Evolutionary conservation across 2,888 invertebrate genomes (phyloP).

Genomic region (Pyrrhia umbra): DNA sequence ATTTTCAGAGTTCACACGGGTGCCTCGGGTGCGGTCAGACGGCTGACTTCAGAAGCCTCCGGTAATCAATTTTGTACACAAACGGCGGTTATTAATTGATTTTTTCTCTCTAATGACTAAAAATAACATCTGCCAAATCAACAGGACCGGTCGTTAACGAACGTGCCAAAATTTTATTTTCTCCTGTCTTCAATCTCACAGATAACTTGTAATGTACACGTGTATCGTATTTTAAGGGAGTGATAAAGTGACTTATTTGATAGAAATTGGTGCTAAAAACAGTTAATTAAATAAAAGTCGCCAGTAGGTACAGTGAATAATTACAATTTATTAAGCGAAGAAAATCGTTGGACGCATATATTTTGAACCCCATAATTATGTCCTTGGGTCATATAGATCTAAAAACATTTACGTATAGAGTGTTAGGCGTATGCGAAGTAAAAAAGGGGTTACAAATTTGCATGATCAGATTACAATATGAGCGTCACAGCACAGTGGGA

Average conservation of each 20-base stretch:
- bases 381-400: background rate
- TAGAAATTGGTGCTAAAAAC: constrained; percentile 10
- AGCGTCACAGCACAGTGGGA: constrained; percentile 77
- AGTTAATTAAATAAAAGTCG: background rate
- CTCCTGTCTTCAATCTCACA: constrained; percentile 63
- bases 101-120: constrained; percentile 86
- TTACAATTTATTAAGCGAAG: background rate
- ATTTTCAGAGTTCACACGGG: constrained; percentile 86
- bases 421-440: constrained; percentile 32
- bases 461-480: constrained; percentile 70
- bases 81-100: constrained; percentile 87
- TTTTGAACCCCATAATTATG: background rate
- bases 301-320: background rate
- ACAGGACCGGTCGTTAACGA: constrained; percentile 83
- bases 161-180: constrained; percentile 79
- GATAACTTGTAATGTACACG: constrained; percentile 59
- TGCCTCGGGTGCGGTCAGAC: constrained; percentile 77
- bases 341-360: background rate
- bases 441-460: constrained; percentile 68
- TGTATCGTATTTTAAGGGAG: constrained; percentile 41
- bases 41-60: constrained; percentile 85
- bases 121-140: constrained; percentile 87
- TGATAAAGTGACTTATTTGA: constrained; percentile 29
- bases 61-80: constrained; percentile 89
- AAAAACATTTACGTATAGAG: constrained; percentile 4